Conservation (phyloP, 2,113 vertebrate genomes). For the Miniopterus natalensis region DNA sequence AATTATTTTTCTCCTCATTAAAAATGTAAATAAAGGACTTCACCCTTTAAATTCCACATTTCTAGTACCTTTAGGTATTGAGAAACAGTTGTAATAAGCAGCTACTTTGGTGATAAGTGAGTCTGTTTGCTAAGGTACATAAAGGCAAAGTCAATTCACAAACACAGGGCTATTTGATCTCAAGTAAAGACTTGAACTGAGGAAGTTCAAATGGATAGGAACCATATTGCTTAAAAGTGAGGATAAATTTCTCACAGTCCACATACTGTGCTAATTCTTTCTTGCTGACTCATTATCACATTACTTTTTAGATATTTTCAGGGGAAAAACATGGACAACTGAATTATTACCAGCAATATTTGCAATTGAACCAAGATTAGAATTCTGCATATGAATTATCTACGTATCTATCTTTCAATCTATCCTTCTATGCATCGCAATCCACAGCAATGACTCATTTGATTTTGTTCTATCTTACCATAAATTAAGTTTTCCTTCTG, state of each 20-base stretch:
- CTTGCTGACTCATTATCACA: background rate
- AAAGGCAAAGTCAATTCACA: background rate
- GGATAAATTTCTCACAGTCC: background rate
- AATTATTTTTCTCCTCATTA: background rate
- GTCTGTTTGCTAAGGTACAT: background rate
- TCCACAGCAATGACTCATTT: background rate
- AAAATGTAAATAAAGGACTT: background rate
- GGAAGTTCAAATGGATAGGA: background rate
- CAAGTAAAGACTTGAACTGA: background rate
- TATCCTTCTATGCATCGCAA: background rate
- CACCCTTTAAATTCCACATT: background rate
- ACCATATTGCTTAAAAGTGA: background rate
- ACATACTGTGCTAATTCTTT: background rate
- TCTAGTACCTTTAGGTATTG: background rate
- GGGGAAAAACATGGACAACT: background rate
- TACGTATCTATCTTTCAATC: background rate
- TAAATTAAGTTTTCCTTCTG: background rate
- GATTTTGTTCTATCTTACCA: background rate
- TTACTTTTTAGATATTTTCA: background rate
- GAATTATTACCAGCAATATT: background rate
- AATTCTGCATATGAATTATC: background rate
- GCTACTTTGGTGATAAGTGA: background rate
- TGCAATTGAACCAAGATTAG: background rate
- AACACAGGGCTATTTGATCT: background rate
- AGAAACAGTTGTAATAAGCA: background rate